These are phyloP conservation scores for Cichlasoma orientale DNA, from an alignment of 2,797 vertebrate species.

Conservation along the genomic window DNA sequence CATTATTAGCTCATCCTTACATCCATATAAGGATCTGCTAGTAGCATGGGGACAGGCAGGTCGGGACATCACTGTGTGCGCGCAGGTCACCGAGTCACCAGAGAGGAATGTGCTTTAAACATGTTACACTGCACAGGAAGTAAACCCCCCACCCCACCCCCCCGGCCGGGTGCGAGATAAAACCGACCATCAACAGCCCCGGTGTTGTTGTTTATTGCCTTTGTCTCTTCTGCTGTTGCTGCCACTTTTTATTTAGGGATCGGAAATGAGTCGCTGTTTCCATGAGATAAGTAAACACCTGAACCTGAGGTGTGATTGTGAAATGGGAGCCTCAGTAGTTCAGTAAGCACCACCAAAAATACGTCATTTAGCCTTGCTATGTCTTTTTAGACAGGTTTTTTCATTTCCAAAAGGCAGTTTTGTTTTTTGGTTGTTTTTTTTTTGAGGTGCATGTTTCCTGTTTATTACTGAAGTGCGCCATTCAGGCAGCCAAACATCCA, in stretches of 20 bases:
- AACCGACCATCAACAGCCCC: conserved; percentile 74
- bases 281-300: conserved; percentile 78
- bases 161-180: conserved; percentile 62
- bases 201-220: conserved; percentile 82
- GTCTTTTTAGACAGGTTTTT: conserved; percentile 7
- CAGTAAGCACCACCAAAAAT: not conserved
- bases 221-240: conserved; percentile 70
- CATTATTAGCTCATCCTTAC: conserved; percentile 49
- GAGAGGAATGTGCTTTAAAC: conserved; percentile 81
- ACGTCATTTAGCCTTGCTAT: not conserved
- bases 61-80: conserved; percentile 74
- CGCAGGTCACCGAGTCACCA: conserved; percentile 79
- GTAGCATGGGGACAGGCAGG: conserved; percentile 48
- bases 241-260: conserved; percentile 77
- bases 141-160: conserved; percentile 58
- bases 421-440: not conserved
- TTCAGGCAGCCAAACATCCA: conserved; percentile 59
- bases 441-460: conserved; percentile 64
- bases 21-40: conserved; percentile 50
- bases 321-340: not conserved
- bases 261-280: conserved; percentile 76
- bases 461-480: conserved; percentile 63
- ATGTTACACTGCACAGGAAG: conserved; percentile 85
- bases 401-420: conserved; percentile 22
- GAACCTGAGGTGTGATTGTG: conserved; percentile 54